phyloP scores from a whole-genome alignment of 2,797 vertebrate genomes.

The Apogon talboti region DNA sequence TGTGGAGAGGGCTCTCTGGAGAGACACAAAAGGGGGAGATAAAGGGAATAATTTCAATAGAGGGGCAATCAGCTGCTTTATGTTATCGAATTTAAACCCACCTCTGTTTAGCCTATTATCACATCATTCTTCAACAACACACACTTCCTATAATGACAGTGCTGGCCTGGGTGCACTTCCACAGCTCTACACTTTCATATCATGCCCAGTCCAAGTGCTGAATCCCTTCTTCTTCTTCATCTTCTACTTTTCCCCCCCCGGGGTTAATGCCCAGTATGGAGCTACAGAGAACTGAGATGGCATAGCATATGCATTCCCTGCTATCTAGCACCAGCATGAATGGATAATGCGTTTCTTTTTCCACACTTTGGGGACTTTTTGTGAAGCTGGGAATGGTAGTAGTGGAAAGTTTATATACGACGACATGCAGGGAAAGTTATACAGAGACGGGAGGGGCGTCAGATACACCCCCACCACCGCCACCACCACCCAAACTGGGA shows the following conservation, averaged over 20 bases:
- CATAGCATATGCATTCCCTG: slow-evolving; percentile 1
- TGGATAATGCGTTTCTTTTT: slow-evolving; percentile 3
- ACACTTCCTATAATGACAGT: background rate
- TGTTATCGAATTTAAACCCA: slow-evolving; percentile 28
- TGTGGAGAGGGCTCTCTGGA: slow-evolving; percentile 26
- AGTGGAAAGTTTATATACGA: background rate
- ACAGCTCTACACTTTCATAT: slow-evolving; percentile 16
- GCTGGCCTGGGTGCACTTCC: background rate
- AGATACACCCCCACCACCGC: background rate
- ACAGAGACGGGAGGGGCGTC: background rate
- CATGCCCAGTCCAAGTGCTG: slow-evolving; percentile 16
- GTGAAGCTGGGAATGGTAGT: background rate
- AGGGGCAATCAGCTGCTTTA: slow-evolving; percentile 36
- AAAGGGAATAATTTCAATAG: slow-evolving; percentile 41
- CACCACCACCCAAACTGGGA: background rate
- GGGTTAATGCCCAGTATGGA: slow-evolving; percentile 25
- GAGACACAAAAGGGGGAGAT: slow-evolving; percentile 35
- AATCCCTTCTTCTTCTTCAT: slow-evolving; percentile 2
- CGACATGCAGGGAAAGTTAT: slow-evolving; percentile 1
- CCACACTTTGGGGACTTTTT: slow-evolving; percentile 31
- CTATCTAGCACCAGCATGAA: slow-evolving; percentile 23
- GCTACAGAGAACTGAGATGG: slow-evolving; percentile 28
- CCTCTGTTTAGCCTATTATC: slow-evolving; percentile 27
- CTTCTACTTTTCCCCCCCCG: background rate
- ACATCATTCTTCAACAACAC: slow-evolving; percentile 7